A percentile compares a stretch with the other conserved stretches of the same genome.
Evolutionary conservation across 53 echinoderm and acorn worm species (phyloP).

Genomic region (Henricia sp.): DNA sequence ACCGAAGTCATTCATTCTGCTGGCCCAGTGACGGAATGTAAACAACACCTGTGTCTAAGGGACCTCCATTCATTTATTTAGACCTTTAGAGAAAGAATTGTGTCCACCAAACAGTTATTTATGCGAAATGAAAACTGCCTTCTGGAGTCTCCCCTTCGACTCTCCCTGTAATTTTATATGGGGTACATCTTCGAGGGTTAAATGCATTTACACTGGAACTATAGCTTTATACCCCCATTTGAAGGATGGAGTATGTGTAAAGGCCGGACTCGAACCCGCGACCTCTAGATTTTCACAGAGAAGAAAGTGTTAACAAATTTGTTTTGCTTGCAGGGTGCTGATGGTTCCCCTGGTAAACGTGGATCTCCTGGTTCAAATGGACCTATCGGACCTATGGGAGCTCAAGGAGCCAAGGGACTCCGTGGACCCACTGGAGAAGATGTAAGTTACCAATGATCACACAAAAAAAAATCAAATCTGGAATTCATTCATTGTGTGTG

Average conservation of each 20-base stretch:
- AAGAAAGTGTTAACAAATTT: not conserved
- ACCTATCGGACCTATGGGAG: conserved; percentile 4
- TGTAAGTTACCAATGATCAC: conserved; percentile 4
- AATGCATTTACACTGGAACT: not conserved
- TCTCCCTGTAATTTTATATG: not conserved
- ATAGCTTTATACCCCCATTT: not conserved
- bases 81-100: too few relatives aligned
- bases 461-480: not conserved
- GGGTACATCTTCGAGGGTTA: not conserved
- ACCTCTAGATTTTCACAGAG: not conserved
- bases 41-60: too few relatives aligned
- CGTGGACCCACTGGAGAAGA: conserved; percentile 31
- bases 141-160: not conserved
- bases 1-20: too few relatives aligned
- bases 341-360: conserved; percentile 40
- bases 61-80: too few relatives aligned
- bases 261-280: too few relatives aligned
- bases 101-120: too few relatives aligned
- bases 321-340: conserved; percentile 6
- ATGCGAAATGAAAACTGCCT: too few relatives aligned
- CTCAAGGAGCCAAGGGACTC: conserved; percentile 26
- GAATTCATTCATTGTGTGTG: not conserved
- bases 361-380: conserved; percentile 25
- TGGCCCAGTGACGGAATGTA: too few relatives aligned
- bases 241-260: not conserved